These are phyloP conservation scores for Ips typographus DNA, from an alignment of 1,140 invertebrate genomes.

Conservation along the genomic window DNA sequence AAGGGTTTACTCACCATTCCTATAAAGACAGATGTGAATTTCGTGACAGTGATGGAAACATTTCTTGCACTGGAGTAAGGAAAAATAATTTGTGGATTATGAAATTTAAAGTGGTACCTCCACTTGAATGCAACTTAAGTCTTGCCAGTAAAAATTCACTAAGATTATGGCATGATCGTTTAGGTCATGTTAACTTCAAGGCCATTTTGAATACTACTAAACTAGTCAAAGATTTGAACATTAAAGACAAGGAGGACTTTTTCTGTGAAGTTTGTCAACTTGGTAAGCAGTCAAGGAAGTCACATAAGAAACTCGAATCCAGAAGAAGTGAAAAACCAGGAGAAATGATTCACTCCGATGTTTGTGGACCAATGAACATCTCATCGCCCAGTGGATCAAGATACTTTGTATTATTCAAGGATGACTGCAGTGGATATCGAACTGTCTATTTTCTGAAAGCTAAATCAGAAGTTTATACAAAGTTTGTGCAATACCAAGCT, in stretches of 20 bases:
- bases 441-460: slow-evolving; percentile 52
- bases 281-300: slow-evolving; percentile 42
- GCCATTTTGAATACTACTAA: neutral
- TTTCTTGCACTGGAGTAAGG: slow-evolving; percentile 18
- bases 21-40: slow-evolving; percentile 27
- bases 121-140: slow-evolving; percentile 12
- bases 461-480: too few relatives aligned
- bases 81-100: slow-evolving; percentile 30
- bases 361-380: slow-evolving; percentile 48
- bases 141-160: slow-evolving; percentile 24
- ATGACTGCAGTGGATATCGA: slow-evolving; percentile 49
- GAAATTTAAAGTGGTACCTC: slow-evolving; percentile 12
- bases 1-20: slow-evolving; percentile 20
- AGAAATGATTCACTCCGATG: slow-evolving; percentile 51
- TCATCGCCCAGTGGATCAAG: slow-evolving; percentile 48
- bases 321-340: slow-evolving; percentile 24
- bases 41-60: slow-evolving; percentile 19
- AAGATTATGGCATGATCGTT: slow-evolving; percentile 49
- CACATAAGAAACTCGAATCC: slow-evolving; percentile 32
- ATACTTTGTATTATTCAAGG: slow-evolving; percentile 55
- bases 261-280: slow-evolving; percentile 50
- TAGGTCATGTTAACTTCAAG: slow-evolving; percentile 51
- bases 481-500: too few relatives aligned
- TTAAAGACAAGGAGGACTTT: neutral
- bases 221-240: neutral